Percentiles rank a stretch among this genome's conserved stretches.
These are phyloP conservation scores for Euura saliciscinereae DNA, from an alignment of 1,140 invertebrate genomes.

Conservation along the genomic window DNA sequence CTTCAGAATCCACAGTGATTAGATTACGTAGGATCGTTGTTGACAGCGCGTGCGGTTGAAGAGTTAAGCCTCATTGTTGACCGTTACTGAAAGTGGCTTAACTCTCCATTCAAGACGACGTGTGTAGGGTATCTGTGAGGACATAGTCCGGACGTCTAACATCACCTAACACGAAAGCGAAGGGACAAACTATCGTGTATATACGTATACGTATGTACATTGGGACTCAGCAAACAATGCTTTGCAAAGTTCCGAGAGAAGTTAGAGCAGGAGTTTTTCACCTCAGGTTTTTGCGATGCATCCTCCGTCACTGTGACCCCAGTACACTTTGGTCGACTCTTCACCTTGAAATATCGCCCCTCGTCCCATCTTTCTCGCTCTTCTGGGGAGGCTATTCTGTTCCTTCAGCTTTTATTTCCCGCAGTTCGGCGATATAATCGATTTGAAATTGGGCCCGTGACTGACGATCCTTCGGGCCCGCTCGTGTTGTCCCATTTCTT, in stretches of 20 bases:
- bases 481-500: conserved; percentile 33
- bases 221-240: background rate
- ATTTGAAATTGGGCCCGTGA: conserved; percentile 39
- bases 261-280: background rate
- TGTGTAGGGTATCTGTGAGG: background rate
- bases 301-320: background rate
- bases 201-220: background rate
- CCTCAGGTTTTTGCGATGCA: background rate
- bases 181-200: background rate
- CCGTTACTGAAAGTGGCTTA: background rate
- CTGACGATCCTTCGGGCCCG: conserved; percentile 29
- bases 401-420: background rate
- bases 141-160: background rate
- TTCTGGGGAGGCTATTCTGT: background rate
- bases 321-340: background rate
- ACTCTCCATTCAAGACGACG: background rate
- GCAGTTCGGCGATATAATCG: conserved; percentile 28
- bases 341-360: background rate
- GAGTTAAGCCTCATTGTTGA: background rate
- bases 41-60: background rate
- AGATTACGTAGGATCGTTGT: background rate
- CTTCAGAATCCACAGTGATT: background rate
- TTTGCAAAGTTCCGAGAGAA: background rate
- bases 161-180: no score
- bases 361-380: background rate